phyloP scores from a whole-genome alignment of 2,888 invertebrate genomes.

The Trisateles emortualis region DNA sequence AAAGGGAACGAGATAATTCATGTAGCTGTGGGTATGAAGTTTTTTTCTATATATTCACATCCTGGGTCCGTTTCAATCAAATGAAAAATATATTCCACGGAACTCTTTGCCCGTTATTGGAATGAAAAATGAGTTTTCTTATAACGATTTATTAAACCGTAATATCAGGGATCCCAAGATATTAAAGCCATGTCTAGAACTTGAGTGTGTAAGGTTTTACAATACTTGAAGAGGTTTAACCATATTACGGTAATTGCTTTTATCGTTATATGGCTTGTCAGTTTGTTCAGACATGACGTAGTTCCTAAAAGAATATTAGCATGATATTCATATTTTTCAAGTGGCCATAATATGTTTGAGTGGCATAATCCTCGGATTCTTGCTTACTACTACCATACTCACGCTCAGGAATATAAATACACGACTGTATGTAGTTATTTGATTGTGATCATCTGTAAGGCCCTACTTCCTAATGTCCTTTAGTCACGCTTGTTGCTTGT shows the following conservation, averaged over 20 bases:
- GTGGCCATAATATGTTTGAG: too few species aligned
- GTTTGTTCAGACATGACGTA: too few species aligned
- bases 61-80: conserved; percentile 29
- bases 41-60: conserved; percentile 7
- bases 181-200: conserved; percentile 18
- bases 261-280: too few species aligned
- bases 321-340: too few species aligned
- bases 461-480: too few species aligned
- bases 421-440: too few species aligned
- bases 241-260: background rate
- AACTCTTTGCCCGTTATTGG: conserved; percentile 25
- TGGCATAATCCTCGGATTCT: too few species aligned
- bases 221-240: background rate
- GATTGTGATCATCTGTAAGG: too few species aligned
- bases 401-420: too few species aligned
- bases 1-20: conserved; percentile 6
- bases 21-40: background rate
- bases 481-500: too few species aligned
- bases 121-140: conserved; percentile 38
- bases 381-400: too few species aligned
- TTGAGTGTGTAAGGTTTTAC: background rate
- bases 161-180: conserved; percentile 17
- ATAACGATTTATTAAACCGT: conserved; percentile 22
- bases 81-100: conserved; percentile 17
- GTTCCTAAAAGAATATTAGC: too few species aligned